Evolutionary conservation across 2,888 invertebrate genomes (phyloP).

Genomic region (Yponomeuta plumbellus): DNA sequence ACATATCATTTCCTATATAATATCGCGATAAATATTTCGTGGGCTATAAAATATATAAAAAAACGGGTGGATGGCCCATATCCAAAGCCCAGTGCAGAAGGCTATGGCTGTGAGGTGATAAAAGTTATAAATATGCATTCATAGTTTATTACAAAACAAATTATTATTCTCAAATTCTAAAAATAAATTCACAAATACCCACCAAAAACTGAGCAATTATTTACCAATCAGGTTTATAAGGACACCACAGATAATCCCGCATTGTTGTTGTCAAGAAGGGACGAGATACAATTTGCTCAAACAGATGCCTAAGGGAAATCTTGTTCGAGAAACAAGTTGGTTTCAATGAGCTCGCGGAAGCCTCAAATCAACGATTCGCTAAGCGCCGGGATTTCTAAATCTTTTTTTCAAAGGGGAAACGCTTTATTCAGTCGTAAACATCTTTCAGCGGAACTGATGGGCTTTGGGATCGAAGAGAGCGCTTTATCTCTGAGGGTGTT

Average conservation of each 20-base stretch:
- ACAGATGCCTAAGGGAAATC: neutral
- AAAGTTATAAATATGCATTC: too few species aligned
- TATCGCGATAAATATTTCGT: too few species aligned
- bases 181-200: too few species aligned
- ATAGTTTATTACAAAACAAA: too few species aligned
- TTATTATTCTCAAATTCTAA: too few species aligned
- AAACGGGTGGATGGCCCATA: too few species aligned
- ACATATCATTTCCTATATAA: too few species aligned
- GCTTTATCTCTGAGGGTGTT: conserved; percentile 41
- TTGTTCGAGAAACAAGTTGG: conserved; percentile 2
- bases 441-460: conserved; percentile 36
- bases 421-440: conserved; percentile 38
- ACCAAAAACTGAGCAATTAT: neutral
- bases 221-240: neutral
- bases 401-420: conserved; percentile 32
- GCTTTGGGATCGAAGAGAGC: conserved; percentile 29
- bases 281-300: neutral
- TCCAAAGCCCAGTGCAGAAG: too few species aligned
- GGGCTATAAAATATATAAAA: too few species aligned
- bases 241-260: neutral
- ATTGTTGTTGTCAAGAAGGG: neutral
- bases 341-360: conserved; percentile 16
- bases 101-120: too few species aligned
- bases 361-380: conserved; percentile 28
- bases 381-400: conserved; percentile 29